Evolutionary conservation across 2,888 invertebrate species (phyloP).

Genomic region (Pelosia muscerda): DNA sequence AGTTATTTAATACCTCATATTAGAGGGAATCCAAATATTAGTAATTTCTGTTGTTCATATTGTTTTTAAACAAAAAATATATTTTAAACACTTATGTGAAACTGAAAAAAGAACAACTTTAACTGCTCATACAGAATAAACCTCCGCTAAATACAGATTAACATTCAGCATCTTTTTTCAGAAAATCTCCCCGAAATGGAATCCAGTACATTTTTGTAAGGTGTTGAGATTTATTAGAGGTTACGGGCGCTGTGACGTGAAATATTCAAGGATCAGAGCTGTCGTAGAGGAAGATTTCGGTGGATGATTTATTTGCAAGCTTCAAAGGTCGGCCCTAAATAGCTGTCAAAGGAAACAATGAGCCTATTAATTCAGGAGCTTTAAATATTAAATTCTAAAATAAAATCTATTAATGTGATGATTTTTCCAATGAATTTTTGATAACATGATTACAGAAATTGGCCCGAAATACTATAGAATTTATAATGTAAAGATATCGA

Average conservation of each 20-base stretch:
- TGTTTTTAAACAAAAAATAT: too few species aligned
- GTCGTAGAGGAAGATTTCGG: conserved; percentile 63
- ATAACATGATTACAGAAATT: too few species aligned
- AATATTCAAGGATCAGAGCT: conserved; percentile 74
- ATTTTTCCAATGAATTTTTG: background rate
- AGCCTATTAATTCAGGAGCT: conserved; percentile 24
- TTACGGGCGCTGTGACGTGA: conserved; percentile 60
- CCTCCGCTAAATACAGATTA: background rate
- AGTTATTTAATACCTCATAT: too few species aligned
- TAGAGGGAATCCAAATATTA: too few species aligned
- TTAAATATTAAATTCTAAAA: conserved; percentile 14
- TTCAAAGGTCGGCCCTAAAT: conserved; percentile 16
- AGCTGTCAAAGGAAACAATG: conserved; percentile 21
- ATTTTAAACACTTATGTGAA: too few species aligned
- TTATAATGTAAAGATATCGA: too few species aligned
- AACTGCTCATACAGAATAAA: background rate
- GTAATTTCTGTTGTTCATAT: too few species aligned
- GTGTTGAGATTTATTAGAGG: conserved; percentile 68
- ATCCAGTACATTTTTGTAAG: conserved; percentile 61
- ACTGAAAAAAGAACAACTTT: background rate
- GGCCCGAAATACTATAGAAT: too few species aligned
- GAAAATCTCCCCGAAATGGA: conserved; percentile 10
- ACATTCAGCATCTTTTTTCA: background rate
- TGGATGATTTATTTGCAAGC: conserved; percentile 69
- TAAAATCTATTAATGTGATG: background rate